Conservation (phyloP, 2,888 invertebrate species). For the Microplitis manilae region DNA sequence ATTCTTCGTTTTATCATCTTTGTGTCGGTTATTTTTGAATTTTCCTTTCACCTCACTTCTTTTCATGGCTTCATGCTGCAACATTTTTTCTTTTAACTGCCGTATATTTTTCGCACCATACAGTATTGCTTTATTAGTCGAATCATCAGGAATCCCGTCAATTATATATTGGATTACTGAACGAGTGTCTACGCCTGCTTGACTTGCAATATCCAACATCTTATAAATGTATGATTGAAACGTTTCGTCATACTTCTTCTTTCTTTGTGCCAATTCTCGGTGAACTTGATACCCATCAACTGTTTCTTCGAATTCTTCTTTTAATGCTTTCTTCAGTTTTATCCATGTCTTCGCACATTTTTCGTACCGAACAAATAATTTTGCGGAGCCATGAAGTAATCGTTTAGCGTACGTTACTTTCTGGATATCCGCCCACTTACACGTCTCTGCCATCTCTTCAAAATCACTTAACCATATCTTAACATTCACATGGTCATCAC, state of each 20-base stretch:
- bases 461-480: background rate
- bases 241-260: constrained; percentile 38
- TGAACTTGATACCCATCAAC: background rate
- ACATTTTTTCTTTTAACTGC: background rate
- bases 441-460: background rate
- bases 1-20: background rate
- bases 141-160: constrained; percentile 16
- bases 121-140: constrained; percentile 2
- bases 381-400: background rate
- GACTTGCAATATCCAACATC: constrained; percentile 14
- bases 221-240: constrained; percentile 11
- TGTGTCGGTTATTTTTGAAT: constrained; percentile 5
- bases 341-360: background rate
- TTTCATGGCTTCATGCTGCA: constrained; percentile 12
- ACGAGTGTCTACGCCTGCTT: background rate
- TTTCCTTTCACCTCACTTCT: background rate
- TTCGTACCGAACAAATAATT: background rate
- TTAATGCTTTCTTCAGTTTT: background rate
- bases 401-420: background rate
- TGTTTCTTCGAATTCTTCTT: background rate
- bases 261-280: background rate
- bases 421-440: background rate
- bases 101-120: constrained; percentile 3
- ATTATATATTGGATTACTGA: constrained; percentile 13
- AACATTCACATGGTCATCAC: background rate